Evolutionary conservation across 2,113 vertebrate genomes (phyloP), one percentile per base, ranked within the genome.

Genomic region (Microcebus murinus): DNA sequence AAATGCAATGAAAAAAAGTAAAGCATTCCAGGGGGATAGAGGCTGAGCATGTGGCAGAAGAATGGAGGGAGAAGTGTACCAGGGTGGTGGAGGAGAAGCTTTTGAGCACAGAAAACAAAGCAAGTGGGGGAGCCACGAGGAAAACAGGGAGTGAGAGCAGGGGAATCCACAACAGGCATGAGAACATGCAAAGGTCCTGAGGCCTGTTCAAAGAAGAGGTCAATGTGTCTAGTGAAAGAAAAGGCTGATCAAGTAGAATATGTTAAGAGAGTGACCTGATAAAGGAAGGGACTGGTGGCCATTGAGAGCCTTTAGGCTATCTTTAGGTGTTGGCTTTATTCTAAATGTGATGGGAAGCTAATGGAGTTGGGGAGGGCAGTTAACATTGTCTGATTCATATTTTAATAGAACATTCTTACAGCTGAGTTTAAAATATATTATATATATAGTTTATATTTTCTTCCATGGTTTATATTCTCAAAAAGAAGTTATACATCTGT

Each of bases 381-480:
- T 87, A 57, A 12, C 13, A 77, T 31, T 84, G 15, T 45, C 8
- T 14, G 21, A 55, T 42, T 83, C 31, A 61, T 42, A 4, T 57
- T 90, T 73, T 55, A 57, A 61, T 84, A 89, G 55, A 89, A 61
- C 5, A 70, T 23, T 92, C 55, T 76, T n/a, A 67, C 9, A 42
- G 11, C 6, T 86, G 23, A 18, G 1, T 93, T 70, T 77, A 39
- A 95, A 93, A 82, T 67, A 82, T 18, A 3, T 20, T 61, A 61
- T 61, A 61, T 61, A 61, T 42, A 73, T 27, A 42, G 23, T 73
- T 73, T 8, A 27, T 73, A 73, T 73, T 73, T 65, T 39, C 27
- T 71, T 70, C 39, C 25, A 39, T 15, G 57, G 25, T 57, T 90
- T 82, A 36, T 84, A 80, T 63, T 96, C 90, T 55, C 20, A 90